Percentiles rank a stretch among this genome's conserved stretches.
These are phyloP conservation scores for Psophia crepitans DNA, from an alignment of 2,113 vertebrate species.

Conservation along the genomic window DNA sequence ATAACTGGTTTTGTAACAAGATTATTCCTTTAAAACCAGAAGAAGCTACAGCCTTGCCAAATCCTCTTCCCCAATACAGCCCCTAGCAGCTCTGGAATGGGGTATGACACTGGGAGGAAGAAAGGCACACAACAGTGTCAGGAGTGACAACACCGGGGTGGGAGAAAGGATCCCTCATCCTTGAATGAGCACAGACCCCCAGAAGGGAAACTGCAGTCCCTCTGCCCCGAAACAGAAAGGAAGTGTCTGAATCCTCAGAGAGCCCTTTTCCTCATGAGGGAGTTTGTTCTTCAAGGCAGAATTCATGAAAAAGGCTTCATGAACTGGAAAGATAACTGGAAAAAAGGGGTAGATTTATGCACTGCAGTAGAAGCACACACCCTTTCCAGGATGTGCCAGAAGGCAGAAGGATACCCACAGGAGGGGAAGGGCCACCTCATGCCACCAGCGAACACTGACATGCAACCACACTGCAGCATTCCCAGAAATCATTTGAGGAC, in stretches of 20 bases:
- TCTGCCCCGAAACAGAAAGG: neutral
- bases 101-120: neutral
- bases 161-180: neutral
- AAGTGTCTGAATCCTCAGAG: neutral
- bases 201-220: neutral
- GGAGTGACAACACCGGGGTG: neutral
- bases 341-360: neutral
- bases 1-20: constrained; percentile 37
- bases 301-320: neutral
- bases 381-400: neutral
- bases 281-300: neutral
- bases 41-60: neutral
- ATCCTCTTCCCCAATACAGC: neutral
- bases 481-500: neutral
- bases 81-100: neutral
- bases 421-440: neutral
- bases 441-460: neutral
- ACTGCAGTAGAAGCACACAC: neutral
- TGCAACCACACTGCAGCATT: fast-evolving
- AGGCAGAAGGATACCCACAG: neutral
- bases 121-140: neutral
- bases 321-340: neutral
- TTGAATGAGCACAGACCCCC: neutral
- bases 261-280: neutral
- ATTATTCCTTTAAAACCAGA: constrained; percentile 10